Percentiles rank a stretch among this genome's conserved stretches.
Evolutionary conservation across 2,888 invertebrate genomes (phyloP).

Genomic region (Elmis aenea): DNA sequence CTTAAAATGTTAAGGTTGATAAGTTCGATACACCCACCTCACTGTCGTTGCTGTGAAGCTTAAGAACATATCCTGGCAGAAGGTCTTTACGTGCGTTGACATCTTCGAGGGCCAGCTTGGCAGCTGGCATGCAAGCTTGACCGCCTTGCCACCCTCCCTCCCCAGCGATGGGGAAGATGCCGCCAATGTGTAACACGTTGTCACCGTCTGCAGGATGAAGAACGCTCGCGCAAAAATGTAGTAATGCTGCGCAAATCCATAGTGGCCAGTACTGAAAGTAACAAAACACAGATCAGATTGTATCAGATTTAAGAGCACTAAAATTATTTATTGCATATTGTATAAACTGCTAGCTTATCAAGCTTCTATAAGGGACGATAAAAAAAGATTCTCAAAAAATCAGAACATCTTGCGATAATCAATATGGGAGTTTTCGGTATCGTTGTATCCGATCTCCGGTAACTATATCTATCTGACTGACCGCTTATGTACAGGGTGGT

Average conservation of each 20-base stretch:
- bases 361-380: too few relatives aligned
- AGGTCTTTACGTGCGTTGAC: slow-evolving; percentile 87
- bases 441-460: too few relatives aligned
- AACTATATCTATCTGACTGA: too few relatives aligned
- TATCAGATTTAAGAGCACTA: not conserved
- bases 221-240: slow-evolving; percentile 33
- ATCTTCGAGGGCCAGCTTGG: slow-evolving; percentile 91
- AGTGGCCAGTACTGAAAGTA: slow-evolving; percentile 43
- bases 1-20: too few relatives aligned
- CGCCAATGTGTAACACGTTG: slow-evolving; percentile 90
- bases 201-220: slow-evolving; percentile 38
- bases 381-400: too few relatives aligned
- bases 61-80: slow-evolving; percentile 84
- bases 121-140: slow-evolving; percentile 96
- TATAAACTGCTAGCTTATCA: too few relatives aligned
- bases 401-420: too few relatives aligned
- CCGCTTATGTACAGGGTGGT: too few relatives aligned
- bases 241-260: slow-evolving; percentile 42
- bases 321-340: too few relatives aligned
- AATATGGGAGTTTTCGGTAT: too few relatives aligned
- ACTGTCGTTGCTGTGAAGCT: slow-evolving; percentile 93
- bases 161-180: slow-evolving; percentile 95
- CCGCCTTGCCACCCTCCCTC: slow-evolving; percentile 98
- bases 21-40: too few relatives aligned
- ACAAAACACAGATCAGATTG: slow-evolving; percentile 8